Evolutionary conservation across 2,113 vertebrate genomes (phyloP).

Genomic region (Rallus limicola): DNA sequence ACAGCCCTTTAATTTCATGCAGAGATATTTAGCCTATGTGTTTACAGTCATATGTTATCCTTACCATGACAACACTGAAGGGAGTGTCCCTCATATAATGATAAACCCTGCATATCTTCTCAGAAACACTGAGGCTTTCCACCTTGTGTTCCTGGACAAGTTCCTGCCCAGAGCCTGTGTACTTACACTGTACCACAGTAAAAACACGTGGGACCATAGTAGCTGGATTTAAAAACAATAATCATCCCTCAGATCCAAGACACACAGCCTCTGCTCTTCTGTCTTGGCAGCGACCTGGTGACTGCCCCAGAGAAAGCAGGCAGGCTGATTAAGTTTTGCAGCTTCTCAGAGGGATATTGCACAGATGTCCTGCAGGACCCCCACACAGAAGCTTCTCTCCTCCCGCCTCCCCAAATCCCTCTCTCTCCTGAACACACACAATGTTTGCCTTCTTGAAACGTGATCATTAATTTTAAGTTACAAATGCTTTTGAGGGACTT

Average conservation of each 20-base stretch:
- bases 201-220: background rate
- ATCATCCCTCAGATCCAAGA: background rate
- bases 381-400: background rate
- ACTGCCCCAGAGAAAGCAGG: background rate
- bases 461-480: background rate
- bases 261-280: background rate
- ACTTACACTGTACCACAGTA: background rate
- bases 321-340: background rate
- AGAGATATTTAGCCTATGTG: slow-evolving; percentile 25
- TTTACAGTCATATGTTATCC: slow-evolving; percentile 40
- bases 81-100: slow-evolving; percentile 19
- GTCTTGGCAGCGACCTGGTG: background rate
- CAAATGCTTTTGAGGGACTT: background rate
- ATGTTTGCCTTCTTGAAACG: background rate
- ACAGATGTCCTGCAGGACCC: background rate
- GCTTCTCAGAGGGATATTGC: background rate
- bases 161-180: background rate
- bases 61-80: slow-evolving; percentile 43
- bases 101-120: slow-evolving; percentile 43
- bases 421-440: background rate
- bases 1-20: slow-evolving; percentile 17
- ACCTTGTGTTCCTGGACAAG: slow-evolving; percentile 40
- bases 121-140: slow-evolving; percentile 24
- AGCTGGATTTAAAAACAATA: background rate
- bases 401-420: background rate